Evolutionary conservation across 2,888 invertebrate genomes (phyloP), one percentile per base, ranked within the genome.

Genomic region (Rhopalosiphum nymphaeae): DNA sequence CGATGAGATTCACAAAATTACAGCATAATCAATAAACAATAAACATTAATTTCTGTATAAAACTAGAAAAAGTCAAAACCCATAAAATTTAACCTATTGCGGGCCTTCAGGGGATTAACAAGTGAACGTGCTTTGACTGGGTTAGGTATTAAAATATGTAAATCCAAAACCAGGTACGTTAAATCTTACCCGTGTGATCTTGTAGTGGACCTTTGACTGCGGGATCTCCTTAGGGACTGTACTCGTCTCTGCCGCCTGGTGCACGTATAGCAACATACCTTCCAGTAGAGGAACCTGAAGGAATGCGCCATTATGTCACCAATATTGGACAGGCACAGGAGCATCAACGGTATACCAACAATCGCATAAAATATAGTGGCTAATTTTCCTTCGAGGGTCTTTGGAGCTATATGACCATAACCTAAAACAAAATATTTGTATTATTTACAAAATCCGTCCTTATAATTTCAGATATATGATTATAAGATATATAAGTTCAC

Each of bases 291-390:
- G 95, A 98, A 98, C 95, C 98, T 97, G 96, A 99, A 99, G 16
- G 98, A 98, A 89, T 98, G 98, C 2, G 98, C 98, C 98, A 99
- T 98, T 95, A 98, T 98, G 96, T 98, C 98, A 13, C 99, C 98
- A 95, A 98, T 98, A 96, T 98, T 99, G 93, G 99, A 98, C 95
- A 99, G 97, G 95, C 99, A 99, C 42, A 99, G 97, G 95, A 99
- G 97, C 98, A 99, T 99, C 95, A 99, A 96, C 0, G 99, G 99
- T 95, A 99, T 99, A 89, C 98, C 99, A 95, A 99, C 97, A 95
- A 99, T 99, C 49, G 99, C 99, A 96, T 99, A 99, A 96, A 99
- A 98, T 95, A 99, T 99, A 29, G 99, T 99, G 95, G 98, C 98
- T 95, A 99, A 98, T 96, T 99, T 99, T 86, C 99, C 99, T 96